Evolutionary conservation across 2,113 vertebrate genomes (phyloP).

Genomic region (Pedionomus torquatus): DNA sequence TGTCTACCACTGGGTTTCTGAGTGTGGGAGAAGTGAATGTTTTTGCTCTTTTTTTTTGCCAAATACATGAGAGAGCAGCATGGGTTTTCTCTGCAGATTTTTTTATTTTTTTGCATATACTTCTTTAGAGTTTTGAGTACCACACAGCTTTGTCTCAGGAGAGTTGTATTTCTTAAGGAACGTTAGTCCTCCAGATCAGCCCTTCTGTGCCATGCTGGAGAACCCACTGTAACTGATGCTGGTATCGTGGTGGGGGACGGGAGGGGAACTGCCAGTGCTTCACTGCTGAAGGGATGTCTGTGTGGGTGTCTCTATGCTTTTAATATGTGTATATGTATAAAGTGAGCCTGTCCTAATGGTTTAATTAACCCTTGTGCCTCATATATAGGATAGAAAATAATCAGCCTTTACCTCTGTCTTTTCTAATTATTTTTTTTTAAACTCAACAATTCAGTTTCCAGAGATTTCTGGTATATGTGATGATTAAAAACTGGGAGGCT

Average conservation of each 20-base stretch:
- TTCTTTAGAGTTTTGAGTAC: background rate
- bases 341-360: background rate
- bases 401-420: background rate
- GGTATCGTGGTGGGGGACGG: background rate
- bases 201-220: background rate
- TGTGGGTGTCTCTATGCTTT: background rate
- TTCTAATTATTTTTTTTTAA: background rate
- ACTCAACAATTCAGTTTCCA: background rate
- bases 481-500: background rate
- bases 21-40: background rate
- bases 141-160: background rate
- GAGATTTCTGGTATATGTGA: background rate
- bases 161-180: background rate
- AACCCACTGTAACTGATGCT: background rate
- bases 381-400: background rate
- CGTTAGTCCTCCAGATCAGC: background rate
- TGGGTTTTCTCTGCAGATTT: background rate
- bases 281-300: background rate
- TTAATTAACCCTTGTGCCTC: background rate
- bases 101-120: background rate
- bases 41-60: background rate
- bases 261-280: background rate
- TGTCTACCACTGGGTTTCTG: rapidly evolving
- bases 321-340: background rate
- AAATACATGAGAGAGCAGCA: background rate